Conservation (phyloP, 2,888 invertebrate genomes). For the Limnephilus lunatus region DNA sequence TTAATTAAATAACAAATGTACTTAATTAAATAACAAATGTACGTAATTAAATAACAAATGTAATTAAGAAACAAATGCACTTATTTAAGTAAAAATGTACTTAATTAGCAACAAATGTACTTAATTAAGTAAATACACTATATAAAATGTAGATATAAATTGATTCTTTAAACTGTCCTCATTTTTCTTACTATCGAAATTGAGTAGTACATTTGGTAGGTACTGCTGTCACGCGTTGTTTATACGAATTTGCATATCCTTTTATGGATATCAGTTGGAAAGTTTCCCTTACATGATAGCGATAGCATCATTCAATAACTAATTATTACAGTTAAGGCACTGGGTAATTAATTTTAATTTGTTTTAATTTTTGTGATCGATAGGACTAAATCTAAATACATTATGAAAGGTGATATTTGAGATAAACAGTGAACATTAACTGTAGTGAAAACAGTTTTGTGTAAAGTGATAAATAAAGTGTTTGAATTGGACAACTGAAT, state of each 20-base stretch:
- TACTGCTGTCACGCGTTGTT: not conserved
- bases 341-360: not conserved
- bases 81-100: too few relatives aligned
- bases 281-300: not conserved
- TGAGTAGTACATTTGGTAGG: not conserved
- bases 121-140: too few relatives aligned
- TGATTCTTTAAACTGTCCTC: not conserved
- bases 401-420: not conserved
- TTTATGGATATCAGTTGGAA: conserved; percentile 2
- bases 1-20: too few relatives aligned
- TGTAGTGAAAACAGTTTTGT: not conserved
- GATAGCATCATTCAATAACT: not conserved
- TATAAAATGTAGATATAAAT: too few relatives aligned
- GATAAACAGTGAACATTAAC: not conserved
- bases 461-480: not conserved
- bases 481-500: not conserved
- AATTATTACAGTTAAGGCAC: not conserved
- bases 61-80: too few relatives aligned
- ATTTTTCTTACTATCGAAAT: not conserved
- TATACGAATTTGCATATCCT: not conserved
- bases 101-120: too few relatives aligned
- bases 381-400: not conserved
- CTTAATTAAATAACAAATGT: too few relatives aligned
- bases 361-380: not conserved
- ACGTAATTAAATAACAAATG: too few relatives aligned